Conservation (phyloP, 1,140 invertebrate species). For the Apocrypta bakeri region DNA sequence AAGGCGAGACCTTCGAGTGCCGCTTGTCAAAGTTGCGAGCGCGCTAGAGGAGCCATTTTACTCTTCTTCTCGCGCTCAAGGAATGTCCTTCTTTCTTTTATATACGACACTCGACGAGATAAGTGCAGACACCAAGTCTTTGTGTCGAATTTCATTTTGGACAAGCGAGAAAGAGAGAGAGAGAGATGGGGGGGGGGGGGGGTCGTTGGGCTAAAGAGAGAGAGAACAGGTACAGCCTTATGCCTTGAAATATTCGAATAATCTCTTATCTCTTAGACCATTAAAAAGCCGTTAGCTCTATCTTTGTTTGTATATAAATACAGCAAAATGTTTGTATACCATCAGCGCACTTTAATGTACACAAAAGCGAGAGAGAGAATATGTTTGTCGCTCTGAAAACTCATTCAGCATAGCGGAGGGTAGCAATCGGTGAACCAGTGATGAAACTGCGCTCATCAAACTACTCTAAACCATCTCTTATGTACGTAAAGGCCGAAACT, state of each 20-base stretch:
- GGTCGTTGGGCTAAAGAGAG: too few relatives aligned
- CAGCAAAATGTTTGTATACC: neutral
- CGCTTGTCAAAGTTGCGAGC: conserved; percentile 31
- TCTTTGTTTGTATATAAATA: neutral
- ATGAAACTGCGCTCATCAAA: too few relatives aligned
- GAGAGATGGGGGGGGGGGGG: too few relatives aligned
- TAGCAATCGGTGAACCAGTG: too few relatives aligned
- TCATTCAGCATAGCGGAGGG: too few relatives aligned
- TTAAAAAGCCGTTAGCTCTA: neutral
- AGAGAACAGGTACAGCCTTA: neutral
- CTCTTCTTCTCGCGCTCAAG: conserved; percentile 13
- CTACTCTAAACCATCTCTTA: too few relatives aligned
- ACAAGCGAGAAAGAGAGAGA: neutral
- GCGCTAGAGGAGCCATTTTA: conserved; percentile 33
- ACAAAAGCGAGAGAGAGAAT: too few relatives aligned
- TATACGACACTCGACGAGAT: conserved; percentile 4
- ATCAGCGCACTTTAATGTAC: too few relatives aligned
- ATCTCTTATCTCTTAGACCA: neutral
- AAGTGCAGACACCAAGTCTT: conserved; percentile 7
- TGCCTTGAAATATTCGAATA: neutral
- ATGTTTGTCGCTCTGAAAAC: too few relatives aligned
- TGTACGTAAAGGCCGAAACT: neutral
- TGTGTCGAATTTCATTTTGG: conserved; percentile 31
- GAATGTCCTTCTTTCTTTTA: conserved; percentile 24
- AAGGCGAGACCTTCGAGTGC: neutral